Conservation (phyloP, 2,888 invertebrate genomes). For the Sepiola atlantica region DNA sequence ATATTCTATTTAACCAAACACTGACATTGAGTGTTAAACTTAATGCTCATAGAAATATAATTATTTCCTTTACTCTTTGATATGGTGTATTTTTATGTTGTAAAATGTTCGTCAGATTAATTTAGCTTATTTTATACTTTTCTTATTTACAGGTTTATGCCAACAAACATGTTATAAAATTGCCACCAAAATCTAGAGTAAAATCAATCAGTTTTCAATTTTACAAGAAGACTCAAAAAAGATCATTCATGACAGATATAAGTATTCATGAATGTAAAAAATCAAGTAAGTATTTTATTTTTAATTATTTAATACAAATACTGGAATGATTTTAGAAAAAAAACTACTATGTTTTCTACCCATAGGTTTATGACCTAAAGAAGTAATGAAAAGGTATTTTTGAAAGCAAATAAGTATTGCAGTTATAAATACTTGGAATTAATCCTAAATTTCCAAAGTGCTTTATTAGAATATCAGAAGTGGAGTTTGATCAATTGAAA, state of each 20-base stretch:
- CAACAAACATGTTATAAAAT: neutral
- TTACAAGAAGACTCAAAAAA: neutral
- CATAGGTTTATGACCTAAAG: neutral
- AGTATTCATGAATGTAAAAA: neutral
- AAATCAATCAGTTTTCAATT: neutral
- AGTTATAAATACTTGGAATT: neutral
- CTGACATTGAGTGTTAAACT: neutral
- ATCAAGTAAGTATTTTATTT: neutral
- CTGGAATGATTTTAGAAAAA: neutral
- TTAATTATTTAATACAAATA: neutral
- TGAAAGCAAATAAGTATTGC: slow-evolving; percentile 1
- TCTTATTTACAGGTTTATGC: neutral
- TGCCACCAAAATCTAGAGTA: neutral
- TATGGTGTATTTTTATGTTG: neutral
- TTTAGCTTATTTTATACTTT: neutral
- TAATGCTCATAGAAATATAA: too few species aligned
- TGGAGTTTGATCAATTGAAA: too few species aligned
- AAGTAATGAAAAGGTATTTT: neutral
- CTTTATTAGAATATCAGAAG: neutral
- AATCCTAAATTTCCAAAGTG: neutral
- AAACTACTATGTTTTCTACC: neutral
- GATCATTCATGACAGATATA: neutral
- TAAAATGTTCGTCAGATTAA: neutral
- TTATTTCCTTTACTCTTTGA: too few species aligned
- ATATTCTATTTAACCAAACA: neutral